These are phyloP conservation scores for Anagrus nilaparvatae DNA, from an alignment of 1,140 invertebrate species.

Conservation along the genomic window DNA sequence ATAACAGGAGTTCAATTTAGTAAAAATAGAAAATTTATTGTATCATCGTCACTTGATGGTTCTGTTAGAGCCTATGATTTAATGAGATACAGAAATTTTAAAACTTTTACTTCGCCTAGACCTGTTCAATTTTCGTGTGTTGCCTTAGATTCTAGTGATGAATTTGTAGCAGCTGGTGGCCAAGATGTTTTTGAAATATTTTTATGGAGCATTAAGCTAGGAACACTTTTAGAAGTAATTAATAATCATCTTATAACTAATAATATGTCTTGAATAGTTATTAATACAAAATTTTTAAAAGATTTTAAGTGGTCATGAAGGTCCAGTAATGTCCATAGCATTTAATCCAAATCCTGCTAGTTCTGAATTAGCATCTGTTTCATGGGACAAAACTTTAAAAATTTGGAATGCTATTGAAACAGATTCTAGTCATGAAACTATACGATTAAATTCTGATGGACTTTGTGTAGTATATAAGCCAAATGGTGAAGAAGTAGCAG, in stretches of 20 bases:
- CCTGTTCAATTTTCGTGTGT: slow-evolving; percentile 90
- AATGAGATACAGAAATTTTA: slow-evolving; percentile 90
- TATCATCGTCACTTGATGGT: slow-evolving; percentile 88
- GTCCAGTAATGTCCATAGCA: slow-evolving; percentile 71
- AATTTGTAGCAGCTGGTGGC: slow-evolving; percentile 86
- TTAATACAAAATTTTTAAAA: slow-evolving; percentile 26
- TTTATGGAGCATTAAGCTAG: slow-evolving; percentile 90
- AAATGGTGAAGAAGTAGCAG: slow-evolving; percentile 83
- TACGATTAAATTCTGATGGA: slow-evolving; percentile 71
- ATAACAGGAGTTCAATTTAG: slow-evolving; percentile 78
- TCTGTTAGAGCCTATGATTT: slow-evolving; percentile 93
- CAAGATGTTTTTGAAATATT: slow-evolving; percentile 92
- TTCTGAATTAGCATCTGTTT: slow-evolving; percentile 71
- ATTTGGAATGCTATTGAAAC: slow-evolving; percentile 86
- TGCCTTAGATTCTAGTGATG: slow-evolving; percentile 77
- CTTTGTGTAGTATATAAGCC: slow-evolving; percentile 76
- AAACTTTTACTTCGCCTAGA: slow-evolving; percentile 83
- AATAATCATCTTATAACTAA: slow-evolving; percentile 5
- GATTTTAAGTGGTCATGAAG: slow-evolving; percentile 85
- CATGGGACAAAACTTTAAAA: slow-evolving; percentile 89
- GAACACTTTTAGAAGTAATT: slow-evolving; percentile 73
- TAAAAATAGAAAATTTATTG: slow-evolving; percentile 81
- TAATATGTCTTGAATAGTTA: neutral
- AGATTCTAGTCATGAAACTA: slow-evolving; percentile 71
- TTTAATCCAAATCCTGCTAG: slow-evolving; percentile 69